Conservation (phyloP, 2,113 vertebrate species). For the Pseudonaja textilis region DNA sequence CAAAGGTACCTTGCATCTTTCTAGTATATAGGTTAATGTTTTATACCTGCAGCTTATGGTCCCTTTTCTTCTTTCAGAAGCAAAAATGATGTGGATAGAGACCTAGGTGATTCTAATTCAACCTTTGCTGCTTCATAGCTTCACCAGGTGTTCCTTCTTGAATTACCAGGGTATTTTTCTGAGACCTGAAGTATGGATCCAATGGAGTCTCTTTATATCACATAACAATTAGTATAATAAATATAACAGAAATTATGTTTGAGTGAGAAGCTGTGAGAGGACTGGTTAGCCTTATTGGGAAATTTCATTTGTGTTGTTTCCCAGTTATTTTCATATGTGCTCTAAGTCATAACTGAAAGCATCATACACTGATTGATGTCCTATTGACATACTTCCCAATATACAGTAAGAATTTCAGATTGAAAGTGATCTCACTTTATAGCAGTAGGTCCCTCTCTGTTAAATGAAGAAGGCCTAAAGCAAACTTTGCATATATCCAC, state of each 20-base stretch:
- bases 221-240: neutral
- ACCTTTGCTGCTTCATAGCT: neutral
- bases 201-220: neutral
- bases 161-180: neutral
- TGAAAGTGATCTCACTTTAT: neutral
- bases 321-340: neutral
- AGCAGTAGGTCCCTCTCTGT: neutral
- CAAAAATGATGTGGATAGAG: neutral
- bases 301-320: neutral
- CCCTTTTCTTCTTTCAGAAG: neutral
- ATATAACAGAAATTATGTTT: neutral
- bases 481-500: neutral
- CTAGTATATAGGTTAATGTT: neutral
- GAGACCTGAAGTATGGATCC: neutral
- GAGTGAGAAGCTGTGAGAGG: neutral
- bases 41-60: neutral
- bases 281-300: neutral
- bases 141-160: neutral
- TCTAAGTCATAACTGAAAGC: neutral
- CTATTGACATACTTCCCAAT: neutral
- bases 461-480: neutral
- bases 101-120: neutral
- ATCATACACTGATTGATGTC: neutral
- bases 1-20: neutral
- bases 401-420: neutral